Evolutionary conservation across 2,113 vertebrate species (phyloP).

Genomic region (Alosa alosa): DNA sequence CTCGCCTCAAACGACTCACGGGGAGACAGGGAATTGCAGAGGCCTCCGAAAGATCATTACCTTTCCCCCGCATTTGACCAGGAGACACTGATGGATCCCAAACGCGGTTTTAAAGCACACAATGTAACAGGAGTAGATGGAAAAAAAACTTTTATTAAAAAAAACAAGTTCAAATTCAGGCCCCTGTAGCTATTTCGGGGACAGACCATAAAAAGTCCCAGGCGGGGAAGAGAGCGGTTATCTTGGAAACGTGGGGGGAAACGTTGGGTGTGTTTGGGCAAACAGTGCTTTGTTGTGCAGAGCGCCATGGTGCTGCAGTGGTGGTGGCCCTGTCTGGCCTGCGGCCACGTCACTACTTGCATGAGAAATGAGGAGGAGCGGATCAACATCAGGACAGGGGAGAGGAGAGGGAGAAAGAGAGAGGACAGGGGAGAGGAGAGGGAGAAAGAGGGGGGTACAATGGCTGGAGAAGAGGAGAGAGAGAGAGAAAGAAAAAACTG

Average conservation of each 20-base stretch:
- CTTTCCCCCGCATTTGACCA: background rate
- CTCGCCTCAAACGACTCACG: background rate
- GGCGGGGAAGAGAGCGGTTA: background rate
- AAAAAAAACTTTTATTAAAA: background rate
- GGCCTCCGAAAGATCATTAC: background rate
- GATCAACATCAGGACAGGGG: background rate
- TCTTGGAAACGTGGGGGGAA: conserved; percentile 4
- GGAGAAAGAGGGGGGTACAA: background rate
- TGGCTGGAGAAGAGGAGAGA: background rate
- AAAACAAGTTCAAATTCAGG: background rate
- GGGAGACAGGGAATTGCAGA: background rate
- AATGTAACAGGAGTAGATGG: background rate
- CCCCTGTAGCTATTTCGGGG: background rate
- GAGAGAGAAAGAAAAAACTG: background rate
- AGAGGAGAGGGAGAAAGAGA: background rate
- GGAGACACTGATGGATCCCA: background rate
- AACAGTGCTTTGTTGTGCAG: conserved; percentile 1
- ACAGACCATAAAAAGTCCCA: background rate
- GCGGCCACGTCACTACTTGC: background rate
- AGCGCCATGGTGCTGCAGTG: background rate
- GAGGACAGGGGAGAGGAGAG: background rate
- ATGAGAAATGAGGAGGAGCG: background rate
- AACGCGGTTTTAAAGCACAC: background rate
- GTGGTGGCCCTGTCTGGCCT: background rate
- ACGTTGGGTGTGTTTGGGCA: background rate